Evolutionary conservation across 92 coral and sea anemone genomes (phyloP), one percentile per base, ranked within the genome.

Genomic region (Isaurus tuberculatus): DNA sequence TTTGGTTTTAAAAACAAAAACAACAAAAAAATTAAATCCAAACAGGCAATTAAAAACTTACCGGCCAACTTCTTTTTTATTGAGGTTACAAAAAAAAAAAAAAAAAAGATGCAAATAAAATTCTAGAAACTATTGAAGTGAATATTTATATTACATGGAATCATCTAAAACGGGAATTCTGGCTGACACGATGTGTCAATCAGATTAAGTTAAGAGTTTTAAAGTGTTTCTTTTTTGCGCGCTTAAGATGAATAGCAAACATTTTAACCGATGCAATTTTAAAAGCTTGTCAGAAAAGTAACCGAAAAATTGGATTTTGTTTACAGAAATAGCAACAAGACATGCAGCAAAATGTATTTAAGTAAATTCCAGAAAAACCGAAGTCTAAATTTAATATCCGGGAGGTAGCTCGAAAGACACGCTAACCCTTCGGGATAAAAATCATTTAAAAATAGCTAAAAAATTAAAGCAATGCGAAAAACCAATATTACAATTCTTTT

Each of bases 141-240:
- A 22, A 30, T n/a, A 17, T 36, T 15, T 40, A 26, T 40, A 31
- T 40, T 26, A 27, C 31, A 74, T 17, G 30, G 53, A 29, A 25
- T 36, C 11, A 7, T 13, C n/a, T 19, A 31, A 19, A 30, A 75
- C 32, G 11, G 28, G 32, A 11, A 23, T 55, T 31, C 46, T 77
- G 36, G 58, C 36, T 77, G 33, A 77, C 27, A 37, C 32, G 82
- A 37, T 55, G 82, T 58, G 70, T 55, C 67, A 77, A 58, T 77
- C 82, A 67, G 82, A 77, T 77, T 60, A 58, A 11, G 82, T 53
- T 58, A 13, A 57, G 20, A 55, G 49, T 57, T 55, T 77, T 58
- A 55, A 19, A 58, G 22, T 57, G 51, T 55, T 75, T 40, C 29
- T 22, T 51, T 53, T 53, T 31, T 36, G 53, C 61, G 33, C 33